These are phyloP conservation scores for Ageneiosus marmoratus DNA, from an alignment of 2,113 vertebrate genomes.

Conservation along the genomic window DNA sequence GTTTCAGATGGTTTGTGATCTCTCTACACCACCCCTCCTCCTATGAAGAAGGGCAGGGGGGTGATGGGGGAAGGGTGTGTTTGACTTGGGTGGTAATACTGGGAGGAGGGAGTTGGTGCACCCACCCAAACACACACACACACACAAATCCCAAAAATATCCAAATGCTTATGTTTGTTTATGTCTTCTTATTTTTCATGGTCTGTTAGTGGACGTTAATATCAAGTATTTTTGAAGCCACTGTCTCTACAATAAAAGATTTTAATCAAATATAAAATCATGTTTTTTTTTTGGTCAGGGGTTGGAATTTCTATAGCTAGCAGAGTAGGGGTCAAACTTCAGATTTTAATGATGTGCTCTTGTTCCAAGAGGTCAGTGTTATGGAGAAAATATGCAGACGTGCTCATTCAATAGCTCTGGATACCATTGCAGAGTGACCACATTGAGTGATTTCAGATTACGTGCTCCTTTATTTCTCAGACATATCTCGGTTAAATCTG, in stretches of 20 bases:
- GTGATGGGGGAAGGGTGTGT: conserved; percentile 65
- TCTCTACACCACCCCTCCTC: conserved; percentile 68
- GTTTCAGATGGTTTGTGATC: conserved; percentile 75
- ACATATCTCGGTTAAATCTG: conserved; percentile 10
- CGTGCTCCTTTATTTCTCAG: conserved; percentile 53
- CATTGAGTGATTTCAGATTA: conserved; percentile 51
- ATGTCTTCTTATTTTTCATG: neutral
- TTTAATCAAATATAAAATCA: neutral
- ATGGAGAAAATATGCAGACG: conserved; percentile 34
- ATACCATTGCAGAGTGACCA: conserved; percentile 46
- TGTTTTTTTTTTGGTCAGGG: neutral
- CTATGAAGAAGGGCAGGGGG: conserved; percentile 47
- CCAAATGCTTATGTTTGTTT: neutral
- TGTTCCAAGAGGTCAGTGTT: conserved; percentile 43
- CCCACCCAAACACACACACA: conserved; percentile 53
- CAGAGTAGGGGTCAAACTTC: conserved; percentile 21
- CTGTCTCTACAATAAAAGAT: neutral
- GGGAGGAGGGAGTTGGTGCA: conserved; percentile 57
- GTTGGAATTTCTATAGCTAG: conserved; percentile 24
- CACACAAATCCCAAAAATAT: neutral
- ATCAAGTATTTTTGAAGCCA: neutral
- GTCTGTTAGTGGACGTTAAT: neutral
- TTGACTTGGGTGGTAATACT: conserved; percentile 68
- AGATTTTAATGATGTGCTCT: conserved; percentile 32
- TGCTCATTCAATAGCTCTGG: conserved; percentile 57